Base-by-base conservation (phyloP, 2,888 invertebrate species). In the Drosophila affinis region DNA sequence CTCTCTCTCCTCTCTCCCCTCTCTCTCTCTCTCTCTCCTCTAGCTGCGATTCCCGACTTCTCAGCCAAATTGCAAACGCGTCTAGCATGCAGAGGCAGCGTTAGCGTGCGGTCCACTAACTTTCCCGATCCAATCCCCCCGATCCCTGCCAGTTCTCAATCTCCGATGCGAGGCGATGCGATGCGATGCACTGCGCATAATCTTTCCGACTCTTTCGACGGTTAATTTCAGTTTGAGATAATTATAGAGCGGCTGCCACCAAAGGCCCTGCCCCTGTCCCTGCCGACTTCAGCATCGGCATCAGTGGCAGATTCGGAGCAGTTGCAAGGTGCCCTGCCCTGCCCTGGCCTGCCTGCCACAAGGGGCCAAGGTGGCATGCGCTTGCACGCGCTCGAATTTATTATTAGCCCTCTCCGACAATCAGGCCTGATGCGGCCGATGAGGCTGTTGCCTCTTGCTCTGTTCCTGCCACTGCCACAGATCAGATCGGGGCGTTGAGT, bases 171-270 rank as follows among this genome's bases (percentile, higher is more conserved):
- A 57, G 72, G 53, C 61, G 54, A 45, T 58, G 44, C 45, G 69
- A 46, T 71, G 48, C 48, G 21, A 27, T 51, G 78, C 81, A 82
- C 72, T 72, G 87, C 79, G 88, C 88, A 88, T 80, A 85, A 87
- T 85, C 89, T 86, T 69, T 70, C 76, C 55, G 77, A 76, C 89
- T 89, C 91, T 89, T 89, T 90, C 90, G 87, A 88, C 87, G 89
- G 89, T 87, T 90, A 90, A 91, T 90, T 90, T 90, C 82, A 81
- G 83, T 90, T 88, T 81, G 88, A 89, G 90, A 90, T 90, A 90
- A 90, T 90, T 90, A 90, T 81, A 91, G 90, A 89, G 90, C 90
- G 90, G 90, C 82, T 68, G 81, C 78, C 81, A 81, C 75, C 86
- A 87, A 89, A 64, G 76, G 55, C 62, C 48, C 27, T 14, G 21